Percentiles rank a stretch among this genome's conserved stretches.
These are phyloP conservation scores for Capromys pilorides DNA, from an alignment of 2,797 vertebrate genomes.

Conservation along the genomic window DNA sequence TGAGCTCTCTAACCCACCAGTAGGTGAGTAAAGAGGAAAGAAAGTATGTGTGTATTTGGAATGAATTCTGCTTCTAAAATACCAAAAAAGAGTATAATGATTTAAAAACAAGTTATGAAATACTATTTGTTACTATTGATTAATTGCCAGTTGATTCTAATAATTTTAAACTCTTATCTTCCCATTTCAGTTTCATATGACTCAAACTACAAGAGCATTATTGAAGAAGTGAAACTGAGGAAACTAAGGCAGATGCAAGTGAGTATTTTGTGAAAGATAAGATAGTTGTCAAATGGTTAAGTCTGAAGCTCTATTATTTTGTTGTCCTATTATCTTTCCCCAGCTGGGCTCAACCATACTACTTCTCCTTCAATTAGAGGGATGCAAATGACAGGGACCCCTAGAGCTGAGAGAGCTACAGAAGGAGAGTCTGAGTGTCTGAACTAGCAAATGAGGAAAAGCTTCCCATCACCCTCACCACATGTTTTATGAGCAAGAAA, in stretches of 20 bases:
- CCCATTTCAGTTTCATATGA: background rate
- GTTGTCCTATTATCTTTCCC: background rate
- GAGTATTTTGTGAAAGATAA: background rate
- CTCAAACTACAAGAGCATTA: background rate
- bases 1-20: too few species aligned
- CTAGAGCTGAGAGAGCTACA: background rate
- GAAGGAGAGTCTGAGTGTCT: background rate
- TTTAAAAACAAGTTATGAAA: conserved; percentile 32
- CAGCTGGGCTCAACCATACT: background rate
- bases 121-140: background rate
- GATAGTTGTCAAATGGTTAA: background rate
- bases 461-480: background rate
- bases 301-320: background rate
- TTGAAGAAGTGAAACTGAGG: background rate
- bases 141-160: background rate
- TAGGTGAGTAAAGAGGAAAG: too few species aligned
- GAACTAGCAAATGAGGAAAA: background rate
- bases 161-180: background rate
- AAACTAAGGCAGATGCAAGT: background rate
- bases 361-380: background rate
- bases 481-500: conserved; percentile 7
- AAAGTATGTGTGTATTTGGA: too few species aligned
- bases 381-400: background rate
- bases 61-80: too few species aligned
- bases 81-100: background rate